Conservation (phyloP, 2,113 vertebrate genomes). For the Triplophysa siluroides region DNA sequence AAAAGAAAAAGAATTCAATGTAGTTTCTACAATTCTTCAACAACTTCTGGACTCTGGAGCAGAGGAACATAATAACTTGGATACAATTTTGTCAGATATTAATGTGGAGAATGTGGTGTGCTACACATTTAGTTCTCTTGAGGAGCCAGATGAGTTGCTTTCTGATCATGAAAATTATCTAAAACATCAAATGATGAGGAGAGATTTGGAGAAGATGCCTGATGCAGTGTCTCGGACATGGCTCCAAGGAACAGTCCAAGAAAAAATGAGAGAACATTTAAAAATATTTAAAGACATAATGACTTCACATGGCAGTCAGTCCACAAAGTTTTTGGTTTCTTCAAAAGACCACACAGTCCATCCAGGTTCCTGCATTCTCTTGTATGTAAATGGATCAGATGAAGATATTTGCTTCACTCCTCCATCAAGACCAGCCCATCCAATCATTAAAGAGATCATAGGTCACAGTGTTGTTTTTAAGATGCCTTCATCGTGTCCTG, state of each 20-base stretch:
- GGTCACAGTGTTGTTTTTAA: neutral
- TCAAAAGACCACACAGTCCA: neutral
- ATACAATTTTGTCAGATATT: neutral
- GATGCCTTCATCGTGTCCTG: neutral
- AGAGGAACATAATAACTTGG: neutral
- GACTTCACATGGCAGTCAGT: neutral
- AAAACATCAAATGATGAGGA: neutral
- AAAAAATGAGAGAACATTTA: conserved; percentile 1
- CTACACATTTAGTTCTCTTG: neutral
- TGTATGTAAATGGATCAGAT: too few species aligned
- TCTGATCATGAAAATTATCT: neutral
- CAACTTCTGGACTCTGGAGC: neutral
- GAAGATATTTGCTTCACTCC: too few species aligned
- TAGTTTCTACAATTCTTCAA: neutral
- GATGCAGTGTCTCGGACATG: neutral
- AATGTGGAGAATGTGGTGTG: conserved; percentile 1
- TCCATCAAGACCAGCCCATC: too few species aligned
- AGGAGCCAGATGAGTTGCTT: neutral
- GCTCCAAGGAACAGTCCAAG: neutral
- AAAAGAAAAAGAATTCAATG: neutral
- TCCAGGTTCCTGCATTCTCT: too few species aligned
- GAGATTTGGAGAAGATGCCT: neutral
- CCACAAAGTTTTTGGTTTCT: neutral
- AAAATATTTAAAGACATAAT: neutral
- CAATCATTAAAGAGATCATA: neutral